Evolutionary conservation across 2,113 vertebrate genomes (phyloP), one percentile per base, ranked within the genome.

Genomic region (Rafetus swinhoei): DNA sequence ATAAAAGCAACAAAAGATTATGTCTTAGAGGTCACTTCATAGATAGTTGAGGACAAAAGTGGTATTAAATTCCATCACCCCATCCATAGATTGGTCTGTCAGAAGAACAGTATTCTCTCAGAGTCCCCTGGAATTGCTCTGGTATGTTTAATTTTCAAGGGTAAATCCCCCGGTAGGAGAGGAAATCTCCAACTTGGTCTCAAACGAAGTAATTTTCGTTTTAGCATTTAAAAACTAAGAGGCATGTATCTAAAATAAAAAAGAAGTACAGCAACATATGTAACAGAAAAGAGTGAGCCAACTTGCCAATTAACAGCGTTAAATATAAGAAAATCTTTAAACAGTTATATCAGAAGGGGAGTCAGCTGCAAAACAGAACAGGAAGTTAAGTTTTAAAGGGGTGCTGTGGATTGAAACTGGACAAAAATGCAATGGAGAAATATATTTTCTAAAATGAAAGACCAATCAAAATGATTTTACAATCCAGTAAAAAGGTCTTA

Each of bases 381-480:
- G 52, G 25, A 82, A 59, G 6, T 57, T 79, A 85, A 90, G 89
- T 7, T 6, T 82, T 85, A 81, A 90, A 72, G 81, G 45, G n/a
- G 90, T 86, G 50, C 9, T 85, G 56, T 90, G 19, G 32, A 39
- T 77, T 81, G 81, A 83, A 90, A 4, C 18, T 39, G 81, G 77
- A 85, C 16, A 79, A 27, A 69, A 90, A 85, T 89, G 52, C 4
- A 80, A 69, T 14, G 39, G 3, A 80, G 83, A 92, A 89, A 95
- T 45, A 84, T 52, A 45, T 79, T 86, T 91, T 88, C 52, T 76
- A 88, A 57, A 85, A 85, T 4, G 2, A 52, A 86, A n/a, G 53
- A 52, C 19, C 4, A 21, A 45, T 95, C 21, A 72, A 81, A 94
- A 79, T 29, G 76, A 87, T 57, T 90, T 95, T 39, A 91, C 88